Evolutionary conservation across 2,113 vertebrate species (phyloP).

Genomic region (Ictidomys tridecemlineatus): DNA sequence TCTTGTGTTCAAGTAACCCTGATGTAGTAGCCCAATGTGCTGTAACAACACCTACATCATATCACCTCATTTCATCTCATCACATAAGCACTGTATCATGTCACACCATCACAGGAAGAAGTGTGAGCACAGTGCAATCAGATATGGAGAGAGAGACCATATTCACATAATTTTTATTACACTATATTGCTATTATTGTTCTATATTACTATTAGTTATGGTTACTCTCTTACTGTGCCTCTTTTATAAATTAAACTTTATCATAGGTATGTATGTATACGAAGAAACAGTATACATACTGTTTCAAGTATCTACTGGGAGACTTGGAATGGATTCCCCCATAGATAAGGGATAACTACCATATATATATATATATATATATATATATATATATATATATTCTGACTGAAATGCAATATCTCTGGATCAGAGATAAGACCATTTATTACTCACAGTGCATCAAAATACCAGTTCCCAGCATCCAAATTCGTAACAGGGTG

Average conservation of each 20-base stretch:
- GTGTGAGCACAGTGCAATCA: neutral
- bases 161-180: neutral
- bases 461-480: neutral
- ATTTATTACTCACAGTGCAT: neutral
- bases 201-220: neutral
- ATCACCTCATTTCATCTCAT: neutral
- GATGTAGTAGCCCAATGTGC: neutral
- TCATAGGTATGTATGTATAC: neutral
- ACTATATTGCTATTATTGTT: neutral
- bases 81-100: neutral
- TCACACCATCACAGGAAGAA: conserved; percentile 5
- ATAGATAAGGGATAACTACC: neutral
- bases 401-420: neutral
- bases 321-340: neutral
- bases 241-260: neutral
- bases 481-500: neutral
- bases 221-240: neutral
- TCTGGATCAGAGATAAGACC: neutral
- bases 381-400: neutral
- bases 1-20: neutral
- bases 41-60: neutral
- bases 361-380: too few relatives aligned
- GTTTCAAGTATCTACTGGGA: neutral
- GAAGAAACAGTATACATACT: neutral
- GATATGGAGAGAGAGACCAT: neutral